Conservation (phyloP, 2,888 invertebrate genomes). For the Molorchus minor region DNA sequence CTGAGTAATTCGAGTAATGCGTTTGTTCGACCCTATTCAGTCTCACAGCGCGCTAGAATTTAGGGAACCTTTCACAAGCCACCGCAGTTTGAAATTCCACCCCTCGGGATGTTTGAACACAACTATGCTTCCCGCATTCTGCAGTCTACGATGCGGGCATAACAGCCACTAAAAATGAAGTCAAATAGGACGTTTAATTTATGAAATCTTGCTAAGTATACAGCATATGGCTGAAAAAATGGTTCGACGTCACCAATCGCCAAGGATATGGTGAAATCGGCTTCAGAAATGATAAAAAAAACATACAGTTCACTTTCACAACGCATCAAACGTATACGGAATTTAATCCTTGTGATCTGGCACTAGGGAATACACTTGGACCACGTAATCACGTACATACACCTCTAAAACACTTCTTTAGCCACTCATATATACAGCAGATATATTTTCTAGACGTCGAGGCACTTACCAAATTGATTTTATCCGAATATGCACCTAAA, state of each 20-base stretch:
- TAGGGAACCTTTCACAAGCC: neutral
- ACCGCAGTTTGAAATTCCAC: neutral
- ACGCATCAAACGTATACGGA: constrained; percentile 23
- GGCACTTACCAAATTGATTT: constrained; percentile 19
- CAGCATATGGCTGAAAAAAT: constrained; percentile 28
- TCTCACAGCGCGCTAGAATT: neutral
- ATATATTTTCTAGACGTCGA: constrained; percentile 9
- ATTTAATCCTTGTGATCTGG: constrained; percentile 23
- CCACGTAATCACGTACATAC: constrained; percentile 7
- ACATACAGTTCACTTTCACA: constrained; percentile 38
- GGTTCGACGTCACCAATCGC: constrained; percentile 13
- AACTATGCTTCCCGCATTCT: constrained; percentile 18
- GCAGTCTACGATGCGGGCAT: neutral
- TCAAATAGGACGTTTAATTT: neutral
- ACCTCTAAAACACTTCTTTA: constrained; percentile 6
- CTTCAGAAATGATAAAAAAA: constrained; percentile 10
- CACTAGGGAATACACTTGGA: constrained; percentile 14
- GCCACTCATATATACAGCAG: constrained; percentile 2
- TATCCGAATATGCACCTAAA: constrained; percentile 7
- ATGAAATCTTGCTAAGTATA: neutral
- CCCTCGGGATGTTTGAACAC: constrained; percentile 13
- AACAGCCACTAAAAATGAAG: neutral
- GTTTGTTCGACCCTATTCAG: neutral
- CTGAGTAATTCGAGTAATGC: no score
- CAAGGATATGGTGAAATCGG: constrained; percentile 23